Base-by-base conservation (phyloP, 1,140 invertebrate species). In the Spodoptera litura region DNA sequence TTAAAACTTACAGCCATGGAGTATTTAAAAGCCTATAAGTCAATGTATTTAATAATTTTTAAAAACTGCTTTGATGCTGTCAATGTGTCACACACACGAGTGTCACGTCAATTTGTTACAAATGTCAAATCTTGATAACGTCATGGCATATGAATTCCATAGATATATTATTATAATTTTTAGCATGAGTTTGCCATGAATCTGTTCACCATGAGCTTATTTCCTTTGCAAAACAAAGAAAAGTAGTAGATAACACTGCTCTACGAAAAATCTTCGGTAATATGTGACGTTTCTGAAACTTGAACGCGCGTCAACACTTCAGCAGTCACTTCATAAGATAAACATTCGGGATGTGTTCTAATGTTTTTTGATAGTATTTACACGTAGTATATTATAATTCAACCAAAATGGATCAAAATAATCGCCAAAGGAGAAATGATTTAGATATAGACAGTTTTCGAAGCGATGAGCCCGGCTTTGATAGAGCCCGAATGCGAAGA, bases 371-470 rank as follows among this genome's bases (percentile, higher is more conserved):
- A 56, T 53, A 53, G 15, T 76, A 76, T 64, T 64, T 27, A 64
- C 62, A 62, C 56, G 38, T 74, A 58, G n/a, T 49, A 31, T 59
- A 31, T 8, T 27, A 61, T 44, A 74, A 49, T 58, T 72, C 66
- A 78, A 66, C 62, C 61, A 89, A 82, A 73, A 94, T 93, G 93
- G 92, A 93, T 82, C 90, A 89, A 80, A 88, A 80, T 83, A 91
- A 86, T 85, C 85, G 86, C 68, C 64, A 80, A 52, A 88, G 88
- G 83, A 85, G 88, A 82, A 88, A 81, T 85, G 91, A 94, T 79
- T 89, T 94, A 85, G 90, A 93, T 76, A 86, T 91, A 80, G 88
- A 91, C 78, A 94, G 88, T 87, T 94, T 94, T 87, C 83, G 91
- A 10, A 90, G 80, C 79, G 92, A 93, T 70, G 92, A 94, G 76